Base-by-base conservation (phyloP, 2,888 invertebrate genomes). In the Dinocampus coccinellae region DNA sequence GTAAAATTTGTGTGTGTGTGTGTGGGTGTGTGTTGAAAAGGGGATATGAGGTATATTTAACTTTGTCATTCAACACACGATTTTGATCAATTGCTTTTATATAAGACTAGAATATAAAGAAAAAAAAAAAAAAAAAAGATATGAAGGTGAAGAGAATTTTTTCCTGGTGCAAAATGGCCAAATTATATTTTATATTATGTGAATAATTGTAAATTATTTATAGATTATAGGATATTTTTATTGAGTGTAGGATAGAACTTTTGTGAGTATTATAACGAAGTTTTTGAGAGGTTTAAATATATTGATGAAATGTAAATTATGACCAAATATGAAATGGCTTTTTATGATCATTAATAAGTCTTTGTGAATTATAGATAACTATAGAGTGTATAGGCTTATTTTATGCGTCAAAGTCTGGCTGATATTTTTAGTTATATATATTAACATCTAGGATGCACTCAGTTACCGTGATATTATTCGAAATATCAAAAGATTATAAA, bases 151-250 rank as follows among this genome's bases (percentile, higher is more conserved):
- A n/a, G n/a, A n/a, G n/a, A n/a, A 26, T 26, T 57, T n/a, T 57
- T n/a, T 26, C n/a, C 24, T 13, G 10, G 29, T 24, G 26, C 24
- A 26, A 62, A 62, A 62, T 62, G 62, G 47, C n/a, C 62, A 42
- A 61, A 36, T 36, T 36, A 2, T 36, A 7, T 2, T 7, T 10
- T 1, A 0, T 10, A 36, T 39, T 39, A n/a, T n/a, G n/a, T n/a
- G 13, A 3, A 3, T n/a, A 3, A n/a, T 39, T 39, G 39, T n/a
- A 1, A 36, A 10, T 10, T 36, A 36, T n/a, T 36, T 36, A 10
- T 36, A 9, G 3, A 36, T 36, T 36, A 1, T 36, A 4, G 33
- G 7, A 4, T 33, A n/a, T n/a, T n/a, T n/a, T n/a, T 33, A 33
- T 33, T 33, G 33, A 33, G 33, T 33, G 33, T 33, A 33, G 3